Base-by-base conservation (phyloP, 2,113 vertebrate genomes). In the Hippocampus zosterae region DNA sequence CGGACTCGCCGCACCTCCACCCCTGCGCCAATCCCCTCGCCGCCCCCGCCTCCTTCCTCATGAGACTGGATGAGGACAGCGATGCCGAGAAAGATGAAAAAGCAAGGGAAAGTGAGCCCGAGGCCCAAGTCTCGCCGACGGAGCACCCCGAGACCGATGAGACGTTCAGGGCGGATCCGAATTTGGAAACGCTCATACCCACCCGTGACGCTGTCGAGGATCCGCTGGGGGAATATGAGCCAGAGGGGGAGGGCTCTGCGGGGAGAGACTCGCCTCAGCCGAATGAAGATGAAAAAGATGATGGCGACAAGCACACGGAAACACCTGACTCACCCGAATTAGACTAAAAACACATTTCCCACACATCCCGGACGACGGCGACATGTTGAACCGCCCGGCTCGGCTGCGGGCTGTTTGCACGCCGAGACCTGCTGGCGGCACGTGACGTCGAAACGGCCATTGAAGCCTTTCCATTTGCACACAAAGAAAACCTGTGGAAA, bases 1-100 rank as follows among this genome's bases (percentile, higher is more conserved):
- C 95, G 0, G 95, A 95, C 81, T 90, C 93, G 0, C 91, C 92
- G 10, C 93, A 91, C 81, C 94, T 98, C 50, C 94, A 83, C 27
- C 84, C 88, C 15, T 92, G 94, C 68, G 65, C 91, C 52, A 80
- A 89, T 61, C 93, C 79, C 19, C 61, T 80, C 29, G 85, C 95
- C 37, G 46, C 83, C 0, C 70, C 86, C 10, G 90, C 75, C 6
- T 75, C 91, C 33, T 37, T 67, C 18, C 0, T 79, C 1, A 90
- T 85, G 1, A 71, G 88, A 40, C 19, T 40, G 53, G 77, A 79
- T 19, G 72, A 78, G 5, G 56, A 60, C 21, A 69, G 77, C 5
- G 62, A 50, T 10, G 23, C 42, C 3, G 71, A 63, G 12, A 44
- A 61, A 29, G 63, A 50, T 25, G 67, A 18, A 12, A 64, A 15